phyloP scores from a whole-genome alignment of 2,888 invertebrate genomes.

The Enchytraeus crypticus region DNA sequence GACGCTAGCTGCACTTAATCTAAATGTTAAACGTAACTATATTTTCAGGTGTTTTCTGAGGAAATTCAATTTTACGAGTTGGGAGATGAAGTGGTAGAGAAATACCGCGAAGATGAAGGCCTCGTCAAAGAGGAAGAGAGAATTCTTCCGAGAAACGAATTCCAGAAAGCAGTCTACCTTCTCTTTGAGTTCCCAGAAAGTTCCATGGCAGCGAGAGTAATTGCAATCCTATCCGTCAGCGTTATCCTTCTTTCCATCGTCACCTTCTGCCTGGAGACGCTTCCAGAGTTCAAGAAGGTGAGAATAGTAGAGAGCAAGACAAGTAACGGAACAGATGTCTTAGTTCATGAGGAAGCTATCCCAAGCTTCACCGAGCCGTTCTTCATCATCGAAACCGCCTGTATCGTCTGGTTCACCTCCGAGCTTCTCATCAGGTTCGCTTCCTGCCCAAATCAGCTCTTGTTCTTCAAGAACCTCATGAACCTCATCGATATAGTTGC shows the following conservation, averaged over 20 bases:
- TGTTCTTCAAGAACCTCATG: conserved; percentile 99
- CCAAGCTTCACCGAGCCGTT: conserved; percentile 98
- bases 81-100: conserved; percentile 71
- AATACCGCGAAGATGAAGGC: conserved; percentile 69
- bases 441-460: conserved; percentile 95
- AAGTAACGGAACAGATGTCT: conserved; percentile 48
- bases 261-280: conserved; percentile 97
- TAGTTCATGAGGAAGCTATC: conserved; percentile 88
- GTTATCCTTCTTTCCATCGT: conserved; percentile 97
- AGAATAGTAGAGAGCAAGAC: conserved; percentile 54
- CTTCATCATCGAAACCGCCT: too few species aligned
- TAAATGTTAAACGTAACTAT: too few species aligned
- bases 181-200: conserved; percentile 99
- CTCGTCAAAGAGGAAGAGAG: conserved; percentile 64
- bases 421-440: conserved; percentile 91
- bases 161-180: conserved; percentile 96
- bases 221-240: conserved; percentile 97
- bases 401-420: conserved; percentile 98
- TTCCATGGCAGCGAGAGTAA: conserved; percentile 94
- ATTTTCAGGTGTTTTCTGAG: conserved; percentile 92
- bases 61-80: conserved; percentile 99
- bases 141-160: conserved; percentile 90
- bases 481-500: conserved; percentile 97
- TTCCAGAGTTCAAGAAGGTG: conserved; percentile 98
- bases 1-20: too few species aligned